These are phyloP conservation scores for Heterodera filipjevi DNA, from an alignment of 2,888 invertebrate genomes.

Conservation along the genomic window DNA sequence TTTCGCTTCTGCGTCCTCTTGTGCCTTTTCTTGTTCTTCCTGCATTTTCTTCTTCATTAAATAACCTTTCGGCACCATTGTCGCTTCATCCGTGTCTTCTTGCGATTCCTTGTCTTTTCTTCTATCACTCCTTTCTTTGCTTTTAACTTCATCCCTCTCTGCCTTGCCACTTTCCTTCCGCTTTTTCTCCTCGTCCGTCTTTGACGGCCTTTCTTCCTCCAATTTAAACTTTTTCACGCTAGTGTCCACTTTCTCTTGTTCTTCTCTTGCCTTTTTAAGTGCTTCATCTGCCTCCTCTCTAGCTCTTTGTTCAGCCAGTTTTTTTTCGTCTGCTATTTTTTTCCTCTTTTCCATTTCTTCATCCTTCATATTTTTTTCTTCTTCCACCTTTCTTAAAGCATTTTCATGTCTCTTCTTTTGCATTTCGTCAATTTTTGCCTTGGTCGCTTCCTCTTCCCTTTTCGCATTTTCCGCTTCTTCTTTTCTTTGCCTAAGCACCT, in stretches of 20 bases:
- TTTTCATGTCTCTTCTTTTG: neutral
- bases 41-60: neutral
- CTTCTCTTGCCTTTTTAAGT: constrained; percentile 25
- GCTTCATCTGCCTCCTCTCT: constrained; percentile 32
- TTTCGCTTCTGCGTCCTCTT: constrained; percentile 17
- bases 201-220: constrained; percentile 27
- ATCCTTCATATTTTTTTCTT: constrained; percentile 18
- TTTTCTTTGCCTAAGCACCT: no score
- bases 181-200: constrained; percentile 27
- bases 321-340: constrained; percentile 18
- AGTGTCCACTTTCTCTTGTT: constrained; percentile 18
- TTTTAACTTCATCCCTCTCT: neutral
- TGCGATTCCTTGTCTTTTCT: neutral
- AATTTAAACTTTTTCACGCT: no score
- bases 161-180: constrained; percentile 17
- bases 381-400: constrained; percentile 13
- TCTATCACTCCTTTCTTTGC: neutral
- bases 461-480: neutral
- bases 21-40: neutral
- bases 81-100: neutral
- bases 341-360: neutral
- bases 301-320: constrained; percentile 32
- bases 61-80: no score
- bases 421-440: neutral
- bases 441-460: neutral